phyloP scores from a whole-genome alignment of 2,888 invertebrate genomes.

The Lepidochitona cinerea region DNA sequence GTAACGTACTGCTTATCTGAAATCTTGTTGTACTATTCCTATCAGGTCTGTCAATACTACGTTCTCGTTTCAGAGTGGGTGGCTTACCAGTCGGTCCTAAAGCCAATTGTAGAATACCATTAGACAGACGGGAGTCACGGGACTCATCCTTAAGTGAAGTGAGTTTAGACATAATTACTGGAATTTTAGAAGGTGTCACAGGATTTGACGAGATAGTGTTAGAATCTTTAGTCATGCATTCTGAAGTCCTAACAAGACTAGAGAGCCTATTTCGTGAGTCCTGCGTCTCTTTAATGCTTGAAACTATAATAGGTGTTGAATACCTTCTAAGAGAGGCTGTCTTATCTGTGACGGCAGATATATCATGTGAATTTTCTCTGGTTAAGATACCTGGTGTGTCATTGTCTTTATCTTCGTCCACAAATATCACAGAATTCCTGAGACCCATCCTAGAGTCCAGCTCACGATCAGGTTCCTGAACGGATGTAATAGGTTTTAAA shows the following conservation, averaged over 20 bases:
- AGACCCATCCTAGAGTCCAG: conserved; percentile 43
- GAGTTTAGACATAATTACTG: background rate
- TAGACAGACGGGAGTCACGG: background rate
- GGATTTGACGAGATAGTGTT: background rate
- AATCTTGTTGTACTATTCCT: background rate
- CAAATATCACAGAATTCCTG: conserved; percentile 51
- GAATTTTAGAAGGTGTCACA: conserved; percentile 6
- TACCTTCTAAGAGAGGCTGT: background rate
- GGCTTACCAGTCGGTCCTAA: background rate
- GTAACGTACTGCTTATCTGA: background rate
- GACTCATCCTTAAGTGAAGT: background rate
- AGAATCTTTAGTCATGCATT: background rate
- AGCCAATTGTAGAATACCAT: background rate
- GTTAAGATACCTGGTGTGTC: background rate
- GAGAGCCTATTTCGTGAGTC: background rate
- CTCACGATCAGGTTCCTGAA: background rate
- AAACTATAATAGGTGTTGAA: background rate
- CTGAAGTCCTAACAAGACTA: background rate
- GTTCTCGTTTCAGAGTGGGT: background rate
- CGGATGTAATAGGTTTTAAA: conserved; percentile 47
- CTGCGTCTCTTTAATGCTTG: background rate
- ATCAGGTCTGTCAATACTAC: background rate
- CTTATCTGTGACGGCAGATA: background rate
- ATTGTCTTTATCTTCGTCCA: conserved; percentile 54
- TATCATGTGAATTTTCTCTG: background rate